These are phyloP conservation scores for Rattus rattus DNA, from an alignment of 2,113 vertebrate species.

Conservation along the genomic window DNA sequence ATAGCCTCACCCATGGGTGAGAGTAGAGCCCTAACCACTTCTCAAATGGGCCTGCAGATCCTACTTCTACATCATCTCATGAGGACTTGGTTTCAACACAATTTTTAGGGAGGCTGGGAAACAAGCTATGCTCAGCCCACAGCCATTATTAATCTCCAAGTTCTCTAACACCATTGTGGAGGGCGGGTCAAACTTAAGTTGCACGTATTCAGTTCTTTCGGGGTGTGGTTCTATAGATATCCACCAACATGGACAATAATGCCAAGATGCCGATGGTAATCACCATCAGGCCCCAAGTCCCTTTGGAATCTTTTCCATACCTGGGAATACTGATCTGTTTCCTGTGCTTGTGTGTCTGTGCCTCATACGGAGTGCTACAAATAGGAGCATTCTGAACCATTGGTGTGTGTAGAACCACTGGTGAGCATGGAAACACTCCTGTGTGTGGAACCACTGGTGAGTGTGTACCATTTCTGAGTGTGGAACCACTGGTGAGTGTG, in stretches of 20 bases:
- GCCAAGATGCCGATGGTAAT: background rate
- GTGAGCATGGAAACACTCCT: too few species aligned
- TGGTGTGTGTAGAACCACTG: too few species aligned
- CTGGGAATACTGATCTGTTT: background rate
- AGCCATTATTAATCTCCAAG: background rate
- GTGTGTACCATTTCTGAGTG: too few species aligned
- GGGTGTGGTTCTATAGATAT: background rate
- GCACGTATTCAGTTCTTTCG: background rate
- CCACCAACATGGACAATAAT: background rate
- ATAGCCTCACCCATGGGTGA: background rate
- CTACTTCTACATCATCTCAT: background rate
- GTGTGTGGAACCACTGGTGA: too few species aligned
- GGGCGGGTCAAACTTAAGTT: background rate
- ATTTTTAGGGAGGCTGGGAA: accelerated
- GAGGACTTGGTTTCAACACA: background rate
- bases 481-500: too few species aligned
- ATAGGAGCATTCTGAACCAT: too few species aligned
- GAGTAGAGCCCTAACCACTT: background rate
- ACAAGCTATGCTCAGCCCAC: background rate
- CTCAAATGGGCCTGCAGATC: too few species aligned
- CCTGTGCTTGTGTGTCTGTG: background rate
- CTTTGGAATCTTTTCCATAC: too few species aligned
- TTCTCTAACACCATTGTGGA: background rate
- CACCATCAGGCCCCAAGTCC: background rate
- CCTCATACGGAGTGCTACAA: background rate